A percentile compares a stretch with the other conserved stretches of the same genome.
These are phyloP conservation scores for Gephyroberyx darwinii DNA, from an alignment of 2,797 vertebrate species.

Conservation along the genomic window DNA sequence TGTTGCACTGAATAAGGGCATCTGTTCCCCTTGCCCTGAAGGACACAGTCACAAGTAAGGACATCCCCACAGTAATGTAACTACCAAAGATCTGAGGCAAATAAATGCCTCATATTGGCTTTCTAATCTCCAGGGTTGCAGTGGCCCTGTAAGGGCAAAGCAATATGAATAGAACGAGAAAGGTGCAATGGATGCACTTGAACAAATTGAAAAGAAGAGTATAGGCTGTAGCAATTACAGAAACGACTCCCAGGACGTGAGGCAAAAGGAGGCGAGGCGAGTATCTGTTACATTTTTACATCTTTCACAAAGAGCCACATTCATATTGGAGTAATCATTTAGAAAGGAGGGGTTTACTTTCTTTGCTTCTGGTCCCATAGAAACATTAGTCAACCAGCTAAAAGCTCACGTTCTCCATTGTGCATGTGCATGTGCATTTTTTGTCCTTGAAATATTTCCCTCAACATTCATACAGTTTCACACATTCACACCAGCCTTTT, in stretches of 20 bases:
- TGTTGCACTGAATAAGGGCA: no score
- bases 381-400: constrained; percentile 1
- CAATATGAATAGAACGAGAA: no score
- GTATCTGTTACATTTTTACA: background rate
- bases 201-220: constrained; percentile 10
- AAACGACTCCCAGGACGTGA: background rate
- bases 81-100: no score
- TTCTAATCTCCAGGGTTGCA: background rate
- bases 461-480: no score
- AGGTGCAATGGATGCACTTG: constrained; percentile 1
- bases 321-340: background rate
- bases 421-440: no score
- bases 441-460: no score
- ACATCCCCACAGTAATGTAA: no score
- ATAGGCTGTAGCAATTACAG: background rate
- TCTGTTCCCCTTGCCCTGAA: no score
- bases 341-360: background rate
- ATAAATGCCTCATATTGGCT: no score
- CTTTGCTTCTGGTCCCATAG: no score
- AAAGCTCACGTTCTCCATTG: background rate
- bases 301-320: background rate
- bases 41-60: no score
- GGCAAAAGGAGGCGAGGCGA: background rate
- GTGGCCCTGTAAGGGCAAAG: background rate
- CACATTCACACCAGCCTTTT: no score